These are phyloP conservation scores for Salarias fasciatus DNA, from an alignment of 2,797 vertebrate genomes.

Conservation along the genomic window DNA sequence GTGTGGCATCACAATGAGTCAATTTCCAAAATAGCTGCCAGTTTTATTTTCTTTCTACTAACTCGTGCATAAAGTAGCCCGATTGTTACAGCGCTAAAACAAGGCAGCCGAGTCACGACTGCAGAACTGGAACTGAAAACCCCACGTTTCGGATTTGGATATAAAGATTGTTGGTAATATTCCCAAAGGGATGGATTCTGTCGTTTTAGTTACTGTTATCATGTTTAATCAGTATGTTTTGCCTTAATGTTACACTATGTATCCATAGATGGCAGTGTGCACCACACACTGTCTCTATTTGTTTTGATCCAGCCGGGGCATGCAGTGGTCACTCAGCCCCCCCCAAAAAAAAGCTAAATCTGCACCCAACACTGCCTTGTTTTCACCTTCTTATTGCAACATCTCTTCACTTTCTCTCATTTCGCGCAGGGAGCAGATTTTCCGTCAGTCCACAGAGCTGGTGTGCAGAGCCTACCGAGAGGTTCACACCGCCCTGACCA, in stretches of 20 bases:
- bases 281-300: slow-evolving; percentile 51
- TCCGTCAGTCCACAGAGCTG: slow-evolving; percentile 94
- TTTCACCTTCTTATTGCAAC: slow-evolving; percentile 19
- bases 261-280: slow-evolving; percentile 75
- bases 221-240: slow-evolving; percentile 11
- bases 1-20: neutral
- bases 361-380: slow-evolving; percentile 39
- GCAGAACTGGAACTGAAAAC: no score
- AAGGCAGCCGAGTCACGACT: neutral
- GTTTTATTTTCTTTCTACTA: neutral
- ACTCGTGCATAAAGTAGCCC: neutral
- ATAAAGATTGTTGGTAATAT: neutral
- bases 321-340: slow-evolving; percentile 41
- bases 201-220: no score
- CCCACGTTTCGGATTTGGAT: no score
- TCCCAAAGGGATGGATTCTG: no score
- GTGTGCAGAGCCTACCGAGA: slow-evolving; percentile 93
- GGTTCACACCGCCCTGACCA: slow-evolving; percentile 88
- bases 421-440: slow-evolving; percentile 90
- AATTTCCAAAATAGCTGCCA: neutral
- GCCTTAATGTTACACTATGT: slow-evolving; percentile 19
- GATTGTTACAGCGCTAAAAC: neutral
- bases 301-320: slow-evolving; percentile 28
- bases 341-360: slow-evolving; percentile 41
- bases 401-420: neutral